Evolutionary conservation across 2,888 invertebrate species (phyloP).

Genomic region (Laothoe populi): DNA sequence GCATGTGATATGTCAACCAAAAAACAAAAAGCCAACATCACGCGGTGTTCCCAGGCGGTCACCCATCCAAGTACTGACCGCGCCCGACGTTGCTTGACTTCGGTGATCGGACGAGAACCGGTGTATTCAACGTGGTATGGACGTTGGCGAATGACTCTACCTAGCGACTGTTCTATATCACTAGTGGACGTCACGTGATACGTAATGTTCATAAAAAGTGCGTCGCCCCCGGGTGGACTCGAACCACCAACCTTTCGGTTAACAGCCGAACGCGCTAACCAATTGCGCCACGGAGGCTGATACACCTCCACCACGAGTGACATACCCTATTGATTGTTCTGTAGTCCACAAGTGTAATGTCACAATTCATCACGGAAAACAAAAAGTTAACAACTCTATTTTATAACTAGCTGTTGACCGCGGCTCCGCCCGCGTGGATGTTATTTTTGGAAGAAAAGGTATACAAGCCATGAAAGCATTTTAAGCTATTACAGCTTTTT

Average conservation of each 20-base stretch:
- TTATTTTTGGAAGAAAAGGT: too few species aligned
- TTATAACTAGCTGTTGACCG: too few species aligned
- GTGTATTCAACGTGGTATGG: constrained; percentile 78
- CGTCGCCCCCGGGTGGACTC: constrained; percentile 96
- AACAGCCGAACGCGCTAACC: constrained; percentile 99
- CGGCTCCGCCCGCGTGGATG: too few species aligned
- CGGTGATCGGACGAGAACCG: constrained; percentile 82
- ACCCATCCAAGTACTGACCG: constrained; percentile 81
- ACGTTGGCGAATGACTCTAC: constrained; percentile 47
- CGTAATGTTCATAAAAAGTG: background rate
- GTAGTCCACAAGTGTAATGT: too few species aligned
- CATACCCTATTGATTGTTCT: too few species aligned
- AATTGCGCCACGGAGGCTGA: constrained; percentile 82
- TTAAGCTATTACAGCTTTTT: too few species aligned
- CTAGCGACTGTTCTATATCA: background rate
- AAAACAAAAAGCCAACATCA: constrained; percentile 66
- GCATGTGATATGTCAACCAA: too few species aligned
- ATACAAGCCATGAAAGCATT: too few species aligned
- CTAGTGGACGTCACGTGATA: background rate
- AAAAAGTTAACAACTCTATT: too few species aligned
- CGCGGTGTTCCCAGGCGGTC: constrained; percentile 78
- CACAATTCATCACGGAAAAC: too few species aligned
- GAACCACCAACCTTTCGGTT: constrained; percentile 99
- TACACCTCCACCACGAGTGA: too few species aligned
- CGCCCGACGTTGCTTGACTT: constrained; percentile 81